Evolutionary conservation across 35 echinoderm and acorn worm genomes (phyloP), one percentile per base, ranked within the genome.

Genomic region (Ophiothrix spiculata): DNA sequence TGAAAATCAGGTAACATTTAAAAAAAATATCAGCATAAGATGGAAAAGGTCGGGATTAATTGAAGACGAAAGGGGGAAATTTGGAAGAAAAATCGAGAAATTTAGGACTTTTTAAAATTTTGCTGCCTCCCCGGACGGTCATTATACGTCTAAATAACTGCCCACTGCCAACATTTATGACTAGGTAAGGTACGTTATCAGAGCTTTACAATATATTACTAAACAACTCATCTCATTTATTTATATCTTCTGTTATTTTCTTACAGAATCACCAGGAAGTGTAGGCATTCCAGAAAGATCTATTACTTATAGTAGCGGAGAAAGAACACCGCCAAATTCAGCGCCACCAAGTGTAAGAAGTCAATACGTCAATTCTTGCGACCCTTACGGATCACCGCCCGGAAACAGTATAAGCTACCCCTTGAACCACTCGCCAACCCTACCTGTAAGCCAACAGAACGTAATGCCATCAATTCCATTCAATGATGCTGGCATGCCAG

Each of bases 371-470:
- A 80, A 85, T 38, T 56, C 84, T 23, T 84, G 80, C 32, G 93
- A 95, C 4, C 83, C 88, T 15, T 95, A 86, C 74, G 82, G 86
- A 77, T 86, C 93, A 0, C 84, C 89, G 13, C 92, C 84, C 21
- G 84, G 88, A 1, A 37, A 23, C 35, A 90, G 87, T 56, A 89
- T 77, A n/a, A 87, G 75, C 23, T 90, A 86, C 41, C 84, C 90
- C 32, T 85, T 91, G 76, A 95, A 95, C 88, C 93, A 89, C 40
- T 95, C 93, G 3, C 93, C 93, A 0, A 91, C 88, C 32, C 93
- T 95, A 31, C 93, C 93, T 33, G 93, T 88, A 6, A 88, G 77
- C 32, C 87, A 93, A 41, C 83, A 78, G 1, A 77, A 54, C 41
- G 86, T 81, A 23, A 90, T 95, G 76, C 85, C 93, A 0, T 85